These are phyloP conservation scores for Sterrhoptilus dennistouni DNA, from an alignment of 2,113 vertebrate genomes.

Conservation along the genomic window DNA sequence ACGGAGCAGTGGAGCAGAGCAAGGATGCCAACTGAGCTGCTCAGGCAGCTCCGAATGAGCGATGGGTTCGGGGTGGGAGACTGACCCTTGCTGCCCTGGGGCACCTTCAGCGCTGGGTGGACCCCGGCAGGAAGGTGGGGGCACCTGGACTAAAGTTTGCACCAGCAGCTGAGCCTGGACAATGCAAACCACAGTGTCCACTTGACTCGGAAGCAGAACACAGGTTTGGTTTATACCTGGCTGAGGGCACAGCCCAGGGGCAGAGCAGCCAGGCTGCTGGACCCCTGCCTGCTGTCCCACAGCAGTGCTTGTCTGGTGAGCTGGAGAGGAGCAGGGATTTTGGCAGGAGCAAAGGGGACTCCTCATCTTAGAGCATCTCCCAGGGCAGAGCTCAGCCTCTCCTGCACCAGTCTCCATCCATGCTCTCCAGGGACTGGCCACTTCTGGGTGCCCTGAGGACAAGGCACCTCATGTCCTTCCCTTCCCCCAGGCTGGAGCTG, in stretches of 20 bases:
- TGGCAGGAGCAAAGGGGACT: neutral
- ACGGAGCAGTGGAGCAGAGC: neutral
- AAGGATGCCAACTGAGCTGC: neutral
- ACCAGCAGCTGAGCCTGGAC: neutral
- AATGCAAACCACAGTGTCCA: neutral
- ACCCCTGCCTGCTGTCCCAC: neutral
- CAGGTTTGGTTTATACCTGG: rapidly evolving
- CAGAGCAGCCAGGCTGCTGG: neutral
- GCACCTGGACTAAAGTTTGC: neutral
- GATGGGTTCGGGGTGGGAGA: rapidly evolving
- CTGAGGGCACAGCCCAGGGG: neutral
- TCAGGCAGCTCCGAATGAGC: neutral
- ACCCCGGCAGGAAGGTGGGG: neutral
- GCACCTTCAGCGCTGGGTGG: neutral
- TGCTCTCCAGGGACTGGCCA: neutral
- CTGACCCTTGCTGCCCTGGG: neutral
- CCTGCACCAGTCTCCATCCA: rapidly evolving
- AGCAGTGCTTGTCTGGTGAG: neutral
- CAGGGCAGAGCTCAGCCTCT: neutral
- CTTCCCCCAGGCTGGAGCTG: neutral
- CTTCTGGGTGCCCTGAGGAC: neutral
- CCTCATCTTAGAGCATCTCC: neutral
- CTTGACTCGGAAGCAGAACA: neutral
- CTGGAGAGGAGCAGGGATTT: neutral
- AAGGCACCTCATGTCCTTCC: rapidly evolving